Conservation (phyloP, 2,888 invertebrate species). For the Apotomis turbidana region DNA sequence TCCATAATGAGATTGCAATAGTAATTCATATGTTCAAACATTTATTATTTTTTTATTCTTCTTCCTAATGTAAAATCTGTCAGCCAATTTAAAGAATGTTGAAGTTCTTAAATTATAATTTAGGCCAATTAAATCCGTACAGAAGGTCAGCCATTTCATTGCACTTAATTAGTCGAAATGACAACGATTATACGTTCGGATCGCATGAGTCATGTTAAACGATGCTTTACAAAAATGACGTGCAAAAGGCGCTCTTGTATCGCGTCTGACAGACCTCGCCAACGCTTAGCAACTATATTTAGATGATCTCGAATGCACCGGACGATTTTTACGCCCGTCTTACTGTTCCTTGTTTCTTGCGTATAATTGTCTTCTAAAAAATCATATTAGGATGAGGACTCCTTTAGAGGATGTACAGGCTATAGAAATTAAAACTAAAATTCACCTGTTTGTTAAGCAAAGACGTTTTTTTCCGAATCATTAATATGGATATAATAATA, state of each 20-base stretch:
- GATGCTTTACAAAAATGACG: not conserved
- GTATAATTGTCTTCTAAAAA: too few relatives aligned
- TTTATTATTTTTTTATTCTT: too few relatives aligned
- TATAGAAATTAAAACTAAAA: too few relatives aligned
- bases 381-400: too few relatives aligned
- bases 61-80: not conserved
- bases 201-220: conserved; percentile 17
- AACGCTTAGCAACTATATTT: conserved; percentile 19
- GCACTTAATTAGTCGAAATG: conserved; percentile 14
- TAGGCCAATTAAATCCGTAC: conserved; percentile 18
- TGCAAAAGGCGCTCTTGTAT: not conserved
- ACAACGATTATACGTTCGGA: not conserved
- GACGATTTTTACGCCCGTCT: conserved; percentile 11
- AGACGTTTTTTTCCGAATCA: too few relatives aligned
- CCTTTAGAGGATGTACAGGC: too few relatives aligned
- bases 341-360: not conserved
- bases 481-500: too few relatives aligned
- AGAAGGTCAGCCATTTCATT: conserved; percentile 11
- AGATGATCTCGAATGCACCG: conserved; percentile 1
- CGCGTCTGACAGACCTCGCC: conserved; percentile 12
- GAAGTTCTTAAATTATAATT: conserved; percentile 4
- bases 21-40: too few relatives aligned
- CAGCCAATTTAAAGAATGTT: not conserved
- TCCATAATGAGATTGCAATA: too few relatives aligned
- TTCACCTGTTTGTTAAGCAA: too few relatives aligned